These are phyloP conservation scores for Callithrix jacchus DNA, from an alignment of 2,113 vertebrate genomes.

Conservation along the genomic window DNA sequence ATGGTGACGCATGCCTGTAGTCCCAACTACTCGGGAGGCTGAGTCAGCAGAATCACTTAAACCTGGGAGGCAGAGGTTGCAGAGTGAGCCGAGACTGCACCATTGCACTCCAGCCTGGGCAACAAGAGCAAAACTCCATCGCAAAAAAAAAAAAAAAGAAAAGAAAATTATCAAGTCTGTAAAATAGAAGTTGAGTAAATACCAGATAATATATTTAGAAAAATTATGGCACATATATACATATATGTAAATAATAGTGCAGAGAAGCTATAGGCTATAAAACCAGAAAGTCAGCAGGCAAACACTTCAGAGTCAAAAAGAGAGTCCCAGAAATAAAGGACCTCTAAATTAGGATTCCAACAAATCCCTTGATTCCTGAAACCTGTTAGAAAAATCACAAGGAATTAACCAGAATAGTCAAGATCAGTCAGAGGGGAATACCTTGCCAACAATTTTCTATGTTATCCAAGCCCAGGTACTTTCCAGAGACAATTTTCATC, in stretches of 20 bases:
- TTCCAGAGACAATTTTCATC: background rate
- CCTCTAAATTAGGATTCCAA: background rate
- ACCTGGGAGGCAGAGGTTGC: too few species aligned
- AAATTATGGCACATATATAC: background rate
- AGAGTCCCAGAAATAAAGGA: slow-evolving; percentile 20
- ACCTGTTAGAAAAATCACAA: background rate
- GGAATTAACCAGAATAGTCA: background rate
- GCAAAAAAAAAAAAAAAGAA: too few species aligned
- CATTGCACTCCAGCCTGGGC: too few species aligned
- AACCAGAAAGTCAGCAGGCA: slow-evolving; percentile 3
- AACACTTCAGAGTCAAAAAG: background rate
- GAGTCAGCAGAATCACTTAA: too few species aligned
- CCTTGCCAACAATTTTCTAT: background rate
- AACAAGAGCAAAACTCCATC: too few species aligned
- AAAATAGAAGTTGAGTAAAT: background rate
- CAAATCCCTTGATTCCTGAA: background rate
- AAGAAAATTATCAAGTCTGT: background rate
- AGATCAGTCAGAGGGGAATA: background rate
- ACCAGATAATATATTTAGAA: background rate
- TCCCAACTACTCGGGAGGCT: too few species aligned
- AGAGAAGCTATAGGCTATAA: background rate
- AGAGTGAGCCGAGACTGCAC: too few species aligned
- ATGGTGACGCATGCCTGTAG: too few species aligned
- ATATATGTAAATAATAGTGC: background rate
- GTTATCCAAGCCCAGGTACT: background rate